Evolutionary conservation across 2,888 invertebrate genomes (phyloP), one percentile per base, ranked within the genome.

Genomic region (Orthosia gracilis): DNA sequence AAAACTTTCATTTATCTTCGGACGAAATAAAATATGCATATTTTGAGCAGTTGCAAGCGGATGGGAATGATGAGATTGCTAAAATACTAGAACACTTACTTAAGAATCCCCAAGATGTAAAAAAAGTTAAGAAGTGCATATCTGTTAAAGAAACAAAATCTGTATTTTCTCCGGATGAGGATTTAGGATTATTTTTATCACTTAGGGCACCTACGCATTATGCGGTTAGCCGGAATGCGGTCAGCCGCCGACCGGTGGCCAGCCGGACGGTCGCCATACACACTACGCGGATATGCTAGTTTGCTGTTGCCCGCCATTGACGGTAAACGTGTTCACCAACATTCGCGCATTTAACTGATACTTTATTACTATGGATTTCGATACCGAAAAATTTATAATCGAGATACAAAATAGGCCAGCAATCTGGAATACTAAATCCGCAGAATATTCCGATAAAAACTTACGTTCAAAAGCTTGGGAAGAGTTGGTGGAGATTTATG

Each of bases 401-500:
- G 72, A 73, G 50, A 66, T 77, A 15, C 73, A 77, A 52, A 69
- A 58, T 68, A 52, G 62, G 69, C 69, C 69, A 77, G 69, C 65
- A 69, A 73, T 73, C 47, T 69, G 66, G 58, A 69, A 77, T 47
- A 57, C 65, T 47, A 70, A 68, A 76, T 63, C 31, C 13, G 26
- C 68, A 59, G 68, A 58, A 26, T 68, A 50, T 68, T 49, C 21
- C 5, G 50, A 72, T 69, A 75, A 73, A 81, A 76, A 75, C 69
- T 54, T 49, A 49, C 49, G 49, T 49, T 49, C 49, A 55, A 80
- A 70, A 80, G 67, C 67, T 62, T 80, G 82, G 82, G 76, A 80
- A 72, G 76, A 80, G 64, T 52, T 64, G 18, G 63, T 63, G 47
- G 13, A 63, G 12, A 59, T n/a, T 59, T 59, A 59, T 40, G 40